Base-by-base conservation (phyloP, 2,888 invertebrate species). In the Electrophaes corylata region DNA sequence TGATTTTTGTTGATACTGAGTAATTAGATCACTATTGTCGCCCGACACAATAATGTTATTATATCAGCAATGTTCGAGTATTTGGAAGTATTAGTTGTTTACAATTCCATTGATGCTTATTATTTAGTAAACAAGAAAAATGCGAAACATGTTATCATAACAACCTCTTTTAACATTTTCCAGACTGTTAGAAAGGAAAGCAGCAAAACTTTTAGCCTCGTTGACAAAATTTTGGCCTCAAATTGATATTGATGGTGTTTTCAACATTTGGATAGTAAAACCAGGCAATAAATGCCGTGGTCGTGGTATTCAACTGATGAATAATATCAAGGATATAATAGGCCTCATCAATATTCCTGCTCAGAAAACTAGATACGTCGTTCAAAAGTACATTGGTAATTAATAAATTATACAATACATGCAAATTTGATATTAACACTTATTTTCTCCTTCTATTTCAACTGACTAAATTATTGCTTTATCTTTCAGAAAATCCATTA, bases 251-350 rank as follows among this genome's bases (percentile, higher is more conserved):
- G 98, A 98, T 80, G 98, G 98, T 0, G 93, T 94, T 59, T 93
- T 94, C 57, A 98, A 98, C 83, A 94, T 98, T 67, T 98, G 98
- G 98, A 98, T 98, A 64, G 94, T 98, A 58, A 98, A 98, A 81
- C 98, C 98, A 0, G 98, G 98, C 0, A 98, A 97, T 71, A 97
- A 97, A 80, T 98, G 98, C 69, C 93, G 98, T 8, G 98, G 98
- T 0, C 93, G 96, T 74, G 98, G 98, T 47, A 98, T 98, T 64
- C 95, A 95, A 44, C 92, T 98, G 46, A 95, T 97, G 93, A 96
- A 97, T 81, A 95, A 95, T 72, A 92, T 98, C 23, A 96, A 97
- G 70, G 97, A 97, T 72, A 97, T 98, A 53, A 84, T 96, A 65
- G 94, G 94, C 20, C 92, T 95, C 50, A 92, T 95, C n/a, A 95